Base-by-base conservation (phyloP, 2,113 vertebrate genomes). In the Xiphophorus hellerii region DNA sequence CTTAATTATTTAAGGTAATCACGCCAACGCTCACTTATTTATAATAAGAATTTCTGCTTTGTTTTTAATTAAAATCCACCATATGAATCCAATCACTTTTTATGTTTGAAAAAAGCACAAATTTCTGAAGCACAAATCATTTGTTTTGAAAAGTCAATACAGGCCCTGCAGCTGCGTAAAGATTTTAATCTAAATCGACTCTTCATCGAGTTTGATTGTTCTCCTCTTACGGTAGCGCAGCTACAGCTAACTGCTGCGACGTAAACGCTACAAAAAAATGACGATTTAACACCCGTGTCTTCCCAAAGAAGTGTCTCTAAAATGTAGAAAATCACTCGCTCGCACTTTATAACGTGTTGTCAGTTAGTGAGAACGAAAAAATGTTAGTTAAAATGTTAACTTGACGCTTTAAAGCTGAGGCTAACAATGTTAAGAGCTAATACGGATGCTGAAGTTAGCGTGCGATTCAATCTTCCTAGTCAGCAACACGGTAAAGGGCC, bases 341-440 rank as follows among this genome's bases (percentile, higher is more conserved):
- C 3, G 2, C 9, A 48, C 37, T 44, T 62, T n/a, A 15, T n/a
- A 33, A 10, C 37, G 75, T 80, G 87, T 73, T 91, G 89, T 90
- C 91, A 92, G 74, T 80, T 29, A 44, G 27, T 63, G 48, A 14
- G 28, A 71, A 7, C 5, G 33, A 37, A 78, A 11, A 62, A 62
- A 73, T 81, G 27, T 1, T 33, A 25, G 62, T 75, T 37, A 73
- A 31, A 5, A 33, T 3, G 76, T 77, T 75, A 85, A 83, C 51
- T 71, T 74, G 27, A 66, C 62, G 77, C 37, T 22, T 37, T 54
- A 10, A 12, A 71, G 92, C 90, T 87, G 73, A 74, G 0, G 85
- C 87, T 88, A 90, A 81, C 82, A 72, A n/a, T 51, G 64, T 71
- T 62, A 30, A 75, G 64, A 75, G 90, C 85, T 76, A 85, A 80